Base-by-base conservation (phyloP, 2,888 invertebrate genomes). In the Thereva nobilitata region DNA sequence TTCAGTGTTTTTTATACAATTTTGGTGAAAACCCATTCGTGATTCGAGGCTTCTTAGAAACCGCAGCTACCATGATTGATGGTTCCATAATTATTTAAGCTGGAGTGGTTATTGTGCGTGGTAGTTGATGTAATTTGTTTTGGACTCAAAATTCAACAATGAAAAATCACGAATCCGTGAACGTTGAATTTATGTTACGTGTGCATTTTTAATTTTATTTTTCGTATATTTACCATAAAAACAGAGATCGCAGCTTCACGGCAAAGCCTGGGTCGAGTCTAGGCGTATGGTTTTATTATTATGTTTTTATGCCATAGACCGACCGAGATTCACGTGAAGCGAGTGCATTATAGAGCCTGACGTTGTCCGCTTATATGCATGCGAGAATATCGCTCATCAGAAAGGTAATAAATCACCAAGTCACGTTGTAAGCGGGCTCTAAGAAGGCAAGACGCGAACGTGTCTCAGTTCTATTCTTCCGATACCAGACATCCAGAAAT, bases 1-100 rank as follows among this genome's bases (percentile, higher is more conserved):
- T 34, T n/a, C 38, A 53, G 12, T n/a, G 37, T 53, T 53, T 38
- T 53, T 12, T 47, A 47, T 10, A 38, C 47, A 47, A 34, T 37
- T 59, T 59, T 59, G 47, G 47, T 47, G 38, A 59, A 59, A 47
- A n/a, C 37, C 37, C 35, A 59, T 59, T 59, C 57, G 45, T 56
- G 56, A 56, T 35, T 56, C 34, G 45, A 23, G 44, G 44, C 56
- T 56, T 59, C 45, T 37, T 59, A 59, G 45, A 37, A 10, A 59
- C 44, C 45, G 37, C 12, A 4, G 37, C n/a, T 23, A 3, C 35
- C 7, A 5, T 59, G 57, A 59, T 59, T 45, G 57, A 59, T 59
- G 47, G 57, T 47, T 44, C 47, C 34, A 59, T 47, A 59, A 59
- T 35, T 10, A 10, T n/a, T 6, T 6, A 38, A 44, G 35, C 44